Evolutionary conservation across 2,797 vertebrate species (phyloP), one percentile per base, ranked within the genome.

Genomic region (Typhlichthys eigenmanni): DNA sequence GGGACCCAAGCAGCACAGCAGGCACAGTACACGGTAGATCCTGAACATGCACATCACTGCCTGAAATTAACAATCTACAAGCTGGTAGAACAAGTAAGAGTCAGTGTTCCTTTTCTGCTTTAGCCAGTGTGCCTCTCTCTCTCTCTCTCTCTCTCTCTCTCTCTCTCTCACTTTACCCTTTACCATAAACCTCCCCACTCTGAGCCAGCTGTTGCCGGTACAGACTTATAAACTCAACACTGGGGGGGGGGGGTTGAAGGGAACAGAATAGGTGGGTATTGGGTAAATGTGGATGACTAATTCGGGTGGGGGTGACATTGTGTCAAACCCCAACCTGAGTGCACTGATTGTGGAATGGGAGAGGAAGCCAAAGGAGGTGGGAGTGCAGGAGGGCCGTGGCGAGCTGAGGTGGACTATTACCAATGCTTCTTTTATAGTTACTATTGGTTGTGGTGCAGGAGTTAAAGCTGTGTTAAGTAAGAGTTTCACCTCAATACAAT

Each of bases 171-270:
- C 34, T 24, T 55, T 32, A 51, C 32, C 51, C 54, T 52, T 54
- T 38, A 14, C 66, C 66, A 60, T 60, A 48, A 65, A 69, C 58
- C 24, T 60, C 43, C 13, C 64, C 48, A 65, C 61, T 74, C 50
- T 76, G 71, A 81, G 78, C 58, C 72, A 61, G 57, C 58, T 52
- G 67, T 59, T 57, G 69, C 10, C 12, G 65, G 58, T 61, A 58
- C 70, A 60, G 13, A 74, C 70, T 88, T 90, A 83, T 88, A 89
- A 82, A 78, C 55, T 54, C 61, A 32, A 54, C 48, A 5, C 17
- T 54, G 57, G 66, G 64, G 64, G 70, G 64, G 67, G 75, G 75
- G 60, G 47, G 2, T 14, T 16, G 62, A 69, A 71, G 79, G 82
- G 72, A 60, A 72, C 71, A 60, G 19, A 57, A 1, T 69, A 64